Percentiles rank a stretch among this genome's conserved stretches.
Evolutionary conservation across 2,888 invertebrate species (phyloP).

Genomic region (Leptogaster cylindrica): DNA sequence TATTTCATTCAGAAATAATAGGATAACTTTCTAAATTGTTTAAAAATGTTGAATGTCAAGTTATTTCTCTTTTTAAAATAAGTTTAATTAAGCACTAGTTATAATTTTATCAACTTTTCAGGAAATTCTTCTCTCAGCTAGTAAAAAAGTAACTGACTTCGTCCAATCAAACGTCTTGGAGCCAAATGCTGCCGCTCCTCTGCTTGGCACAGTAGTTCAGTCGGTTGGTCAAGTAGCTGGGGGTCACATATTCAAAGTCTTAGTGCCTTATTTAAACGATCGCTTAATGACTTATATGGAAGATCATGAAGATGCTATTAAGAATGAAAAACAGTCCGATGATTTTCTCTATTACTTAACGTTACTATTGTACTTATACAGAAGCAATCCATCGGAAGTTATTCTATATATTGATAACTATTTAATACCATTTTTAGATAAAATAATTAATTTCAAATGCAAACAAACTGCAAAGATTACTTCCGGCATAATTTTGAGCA

Average conservation of each 20-base stretch:
- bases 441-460: constrained; percentile 72
- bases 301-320: constrained; percentile 71
- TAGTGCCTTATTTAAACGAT: constrained; percentile 76
- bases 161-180: constrained; percentile 79
- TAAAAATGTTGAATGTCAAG: too few relatives aligned
- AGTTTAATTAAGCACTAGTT: too few relatives aligned
- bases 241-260: constrained; percentile 71
- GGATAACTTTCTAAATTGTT: too few relatives aligned
- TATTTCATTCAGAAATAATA: too few relatives aligned
- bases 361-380: constrained; percentile 73
- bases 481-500: constrained; percentile 67
- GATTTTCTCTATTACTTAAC: constrained; percentile 79
- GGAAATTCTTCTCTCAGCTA: constrained; percentile 68
- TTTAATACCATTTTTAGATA: constrained; percentile 72
- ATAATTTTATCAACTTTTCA: constrained; percentile 46
- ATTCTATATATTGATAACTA: constrained; percentile 69
- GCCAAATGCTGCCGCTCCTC: constrained; percentile 80
- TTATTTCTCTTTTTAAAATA: too few relatives aligned
- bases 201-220: constrained; percentile 76
- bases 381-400: constrained; percentile 70
- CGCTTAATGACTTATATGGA: constrained; percentile 68
- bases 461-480: constrained; percentile 71
- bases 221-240: constrained; percentile 72
- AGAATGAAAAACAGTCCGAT: constrained; percentile 79
- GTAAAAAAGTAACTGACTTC: constrained; percentile 78